Evolutionary conservation across 2,797 vertebrate species (phyloP).

Genomic region (Muscicapa striata): DNA sequence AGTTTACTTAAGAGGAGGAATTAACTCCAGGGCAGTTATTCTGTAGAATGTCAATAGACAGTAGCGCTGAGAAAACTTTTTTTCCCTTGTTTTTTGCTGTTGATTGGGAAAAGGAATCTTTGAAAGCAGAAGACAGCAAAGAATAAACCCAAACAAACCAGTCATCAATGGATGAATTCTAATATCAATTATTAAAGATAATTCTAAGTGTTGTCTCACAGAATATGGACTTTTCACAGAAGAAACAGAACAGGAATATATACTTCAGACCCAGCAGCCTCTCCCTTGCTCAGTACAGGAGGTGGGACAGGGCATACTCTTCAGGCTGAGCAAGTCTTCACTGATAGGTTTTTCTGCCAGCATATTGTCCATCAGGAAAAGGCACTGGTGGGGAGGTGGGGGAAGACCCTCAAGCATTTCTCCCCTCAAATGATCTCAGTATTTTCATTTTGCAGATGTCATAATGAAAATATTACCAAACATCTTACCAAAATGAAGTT

Average conservation of each 20-base stretch:
- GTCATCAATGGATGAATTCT: background rate
- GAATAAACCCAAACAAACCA: background rate
- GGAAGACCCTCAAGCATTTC: background rate
- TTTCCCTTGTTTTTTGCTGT: background rate
- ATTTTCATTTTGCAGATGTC: background rate
- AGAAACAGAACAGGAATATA: background rate
- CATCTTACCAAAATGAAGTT: background rate
- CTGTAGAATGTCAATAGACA: background rate
- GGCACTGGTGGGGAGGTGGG: too few species aligned
- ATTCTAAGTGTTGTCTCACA: background rate
- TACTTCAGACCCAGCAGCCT: background rate
- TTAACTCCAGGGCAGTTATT: background rate
- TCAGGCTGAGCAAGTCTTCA: background rate
- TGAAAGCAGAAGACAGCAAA: background rate
- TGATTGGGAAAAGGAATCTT: background rate
- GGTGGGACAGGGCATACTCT: background rate
- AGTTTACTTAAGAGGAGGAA: background rate
- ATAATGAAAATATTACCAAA: background rate
- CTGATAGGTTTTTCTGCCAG: background rate
- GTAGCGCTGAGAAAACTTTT: background rate
- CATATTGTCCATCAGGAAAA: background rate
- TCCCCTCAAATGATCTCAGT: background rate
- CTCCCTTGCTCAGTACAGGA: background rate
- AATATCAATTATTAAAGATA: background rate
- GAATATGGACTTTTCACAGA: background rate